phyloP scores from a whole-genome alignment of 2,888 invertebrate genomes.

The Nyleta sp. region DNA sequence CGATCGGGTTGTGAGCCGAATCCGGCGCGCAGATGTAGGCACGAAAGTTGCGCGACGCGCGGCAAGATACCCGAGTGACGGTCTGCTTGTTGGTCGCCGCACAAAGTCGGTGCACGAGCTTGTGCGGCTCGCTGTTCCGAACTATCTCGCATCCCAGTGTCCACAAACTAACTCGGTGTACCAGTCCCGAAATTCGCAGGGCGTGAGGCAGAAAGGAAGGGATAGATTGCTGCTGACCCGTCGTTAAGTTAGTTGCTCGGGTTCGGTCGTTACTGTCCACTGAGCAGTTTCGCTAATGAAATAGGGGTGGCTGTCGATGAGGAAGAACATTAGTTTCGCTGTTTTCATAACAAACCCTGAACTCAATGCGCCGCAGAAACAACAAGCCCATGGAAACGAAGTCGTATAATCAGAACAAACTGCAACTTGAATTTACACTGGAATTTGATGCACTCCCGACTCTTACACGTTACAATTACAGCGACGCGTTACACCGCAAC shows the following conservation, averaged over 20 bases:
- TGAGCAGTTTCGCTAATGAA: constrained; percentile 79
- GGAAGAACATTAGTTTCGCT: constrained; percentile 65
- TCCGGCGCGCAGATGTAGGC: constrained; percentile 55
- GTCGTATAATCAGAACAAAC: constrained; percentile 47
- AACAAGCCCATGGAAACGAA: constrained; percentile 40
- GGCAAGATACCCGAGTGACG: constrained; percentile 25
- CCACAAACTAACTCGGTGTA: constrained; percentile 75
- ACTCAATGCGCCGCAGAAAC: constrained; percentile 41
- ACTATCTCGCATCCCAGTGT: constrained; percentile 73
- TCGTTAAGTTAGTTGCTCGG: constrained; percentile 79
- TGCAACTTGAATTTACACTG: constrained; percentile 41
- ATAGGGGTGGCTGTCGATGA: constrained; percentile 67
- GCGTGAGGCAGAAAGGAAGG: constrained; percentile 54
- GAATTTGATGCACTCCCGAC: constrained; percentile 29
- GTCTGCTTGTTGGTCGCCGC: constrained; percentile 57
- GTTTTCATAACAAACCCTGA: constrained; percentile 57
- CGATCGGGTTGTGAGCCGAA: constrained; percentile 65
- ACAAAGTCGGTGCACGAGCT: constrained; percentile 63
- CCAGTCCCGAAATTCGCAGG: constrained; percentile 53
- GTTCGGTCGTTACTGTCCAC: constrained; percentile 72
- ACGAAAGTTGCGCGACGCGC: constrained; percentile 35
- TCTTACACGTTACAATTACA: constrained; percentile 45
- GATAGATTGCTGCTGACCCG: constrained; percentile 79
- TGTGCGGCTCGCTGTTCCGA: constrained; percentile 62
- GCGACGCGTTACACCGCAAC: not conserved